phyloP scores from a whole-genome alignment of 2,888 invertebrate genomes.

The Cheilosia pagana region DNA sequence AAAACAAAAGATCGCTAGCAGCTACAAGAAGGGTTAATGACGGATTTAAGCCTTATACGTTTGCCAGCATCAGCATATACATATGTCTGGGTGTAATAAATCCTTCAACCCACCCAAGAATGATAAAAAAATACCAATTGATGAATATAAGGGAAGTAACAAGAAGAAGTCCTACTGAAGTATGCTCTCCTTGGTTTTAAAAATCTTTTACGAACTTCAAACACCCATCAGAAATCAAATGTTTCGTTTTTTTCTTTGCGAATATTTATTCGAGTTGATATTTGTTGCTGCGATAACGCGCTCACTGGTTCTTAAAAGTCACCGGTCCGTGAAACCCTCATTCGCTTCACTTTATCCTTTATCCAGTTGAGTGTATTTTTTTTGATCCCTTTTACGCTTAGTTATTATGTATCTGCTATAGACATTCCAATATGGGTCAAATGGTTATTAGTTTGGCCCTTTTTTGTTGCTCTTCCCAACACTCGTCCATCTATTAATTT shows the following conservation, averaged over 20 bases:
- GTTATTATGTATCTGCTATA: not conserved
- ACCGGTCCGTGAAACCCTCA: slow-evolving; percentile 27
- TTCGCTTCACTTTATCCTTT: slow-evolving; percentile 28
- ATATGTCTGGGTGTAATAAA: not conserved
- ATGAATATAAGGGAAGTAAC: slow-evolving; percentile 9
- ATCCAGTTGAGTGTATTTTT: slow-evolving; percentile 4
- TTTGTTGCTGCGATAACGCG: slow-evolving; percentile 46
- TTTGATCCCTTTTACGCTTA: not conserved
- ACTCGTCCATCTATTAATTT: slow-evolving; percentile 14
- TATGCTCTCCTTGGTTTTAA: not conserved
- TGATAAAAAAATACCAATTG: not conserved
- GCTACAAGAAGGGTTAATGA: slow-evolving; percentile 7
- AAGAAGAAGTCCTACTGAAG: slow-evolving; percentile 6
- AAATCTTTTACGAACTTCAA: not conserved
- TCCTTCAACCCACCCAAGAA: not conserved
- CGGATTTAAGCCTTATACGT: not conserved
- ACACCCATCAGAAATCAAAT: slow-evolving; percentile 2
- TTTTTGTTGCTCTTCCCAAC: slow-evolving; percentile 9
- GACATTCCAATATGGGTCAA: slow-evolving; percentile 52
- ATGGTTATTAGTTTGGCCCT: slow-evolving; percentile 42
- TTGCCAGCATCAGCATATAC: not conserved
- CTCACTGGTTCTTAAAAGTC: slow-evolving; percentile 45
- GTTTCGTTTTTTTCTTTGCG: not conserved
- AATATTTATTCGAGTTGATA: slow-evolving; percentile 18
- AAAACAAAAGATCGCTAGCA: slow-evolving; percentile 11